Percentiles rank a stretch among this genome's conserved stretches.
These are phyloP conservation scores for Excalfactoria chinensis DNA, from an alignment of 2,113 vertebrate species.

Conservation along the genomic window DNA sequence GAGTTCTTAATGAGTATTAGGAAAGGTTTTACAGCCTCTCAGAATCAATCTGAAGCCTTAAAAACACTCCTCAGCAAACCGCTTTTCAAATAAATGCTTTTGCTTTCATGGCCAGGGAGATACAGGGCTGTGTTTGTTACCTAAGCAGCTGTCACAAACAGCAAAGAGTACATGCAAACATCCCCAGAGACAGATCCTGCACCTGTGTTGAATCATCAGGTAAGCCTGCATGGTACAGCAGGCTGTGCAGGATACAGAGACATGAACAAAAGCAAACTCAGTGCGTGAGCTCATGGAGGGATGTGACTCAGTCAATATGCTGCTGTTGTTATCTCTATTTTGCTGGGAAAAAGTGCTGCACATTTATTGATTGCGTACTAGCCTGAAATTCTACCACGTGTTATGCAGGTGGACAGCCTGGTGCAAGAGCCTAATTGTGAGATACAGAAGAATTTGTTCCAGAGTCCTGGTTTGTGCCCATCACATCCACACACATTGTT, in stretches of 20 bases:
- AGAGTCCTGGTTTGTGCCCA: conserved; percentile 3
- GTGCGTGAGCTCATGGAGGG: fast-evolving
- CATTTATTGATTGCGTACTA: fast-evolving
- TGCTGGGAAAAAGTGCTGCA: background rate
- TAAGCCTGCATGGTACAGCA: fast-evolving
- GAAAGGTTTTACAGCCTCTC: conserved; percentile 9
- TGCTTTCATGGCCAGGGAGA: background rate
- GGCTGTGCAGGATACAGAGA: background rate
- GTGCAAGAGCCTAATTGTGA: background rate
- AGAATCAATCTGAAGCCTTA: conserved; percentile 17
- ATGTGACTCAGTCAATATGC: background rate
- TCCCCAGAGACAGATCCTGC: background rate
- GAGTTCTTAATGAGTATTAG: conserved; percentile 29
- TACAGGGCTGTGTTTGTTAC: background rate
- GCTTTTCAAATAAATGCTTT: background rate
- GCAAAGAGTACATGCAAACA: background rate
- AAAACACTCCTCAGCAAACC: background rate
- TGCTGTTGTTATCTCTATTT: background rate
- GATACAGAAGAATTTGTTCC: background rate
- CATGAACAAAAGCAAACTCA: background rate
- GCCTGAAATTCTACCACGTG: background rate
- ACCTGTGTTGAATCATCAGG: background rate
- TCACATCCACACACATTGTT: background rate
- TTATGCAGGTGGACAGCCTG: background rate
- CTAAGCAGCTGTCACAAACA: background rate